phyloP scores from a whole-genome alignment of 2,888 invertebrate genomes.

The Ophonus ardosiacus region DNA sequence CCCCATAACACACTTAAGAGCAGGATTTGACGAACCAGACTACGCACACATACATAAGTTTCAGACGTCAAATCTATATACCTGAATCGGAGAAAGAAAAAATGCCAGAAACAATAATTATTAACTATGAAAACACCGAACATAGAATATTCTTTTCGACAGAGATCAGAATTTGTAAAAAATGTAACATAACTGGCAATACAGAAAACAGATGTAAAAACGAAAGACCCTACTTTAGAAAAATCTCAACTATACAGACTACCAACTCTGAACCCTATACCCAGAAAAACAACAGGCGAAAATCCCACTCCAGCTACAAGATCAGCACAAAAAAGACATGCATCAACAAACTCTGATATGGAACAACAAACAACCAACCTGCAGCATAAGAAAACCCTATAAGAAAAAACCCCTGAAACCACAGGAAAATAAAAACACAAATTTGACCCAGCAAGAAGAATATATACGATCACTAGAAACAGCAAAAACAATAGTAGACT shows the following conservation, averaged over 20 bases:
- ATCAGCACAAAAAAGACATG: background rate
- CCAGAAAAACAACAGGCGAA: too few relatives aligned
- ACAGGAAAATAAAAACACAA: background rate
- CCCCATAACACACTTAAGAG: slow-evolving; percentile 6
- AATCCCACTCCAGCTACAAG: background rate
- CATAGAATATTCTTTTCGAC: slow-evolving; percentile 10
- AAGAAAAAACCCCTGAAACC: background rate
- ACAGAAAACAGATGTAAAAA: slow-evolving; percentile 4
- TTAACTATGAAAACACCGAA: slow-evolving; percentile 20
- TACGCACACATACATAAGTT: slow-evolving; percentile 32
- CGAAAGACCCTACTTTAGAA: background rate
- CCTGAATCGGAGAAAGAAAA: slow-evolving; percentile 6
- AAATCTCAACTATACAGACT: background rate
- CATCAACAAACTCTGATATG: background rate
- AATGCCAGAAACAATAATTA: slow-evolving; percentile 3
- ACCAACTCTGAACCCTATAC: background rate
- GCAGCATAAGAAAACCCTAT: background rate
- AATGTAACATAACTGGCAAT: slow-evolving; percentile 5
- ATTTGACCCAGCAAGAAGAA: background rate
- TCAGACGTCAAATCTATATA: slow-evolving; percentile 20
- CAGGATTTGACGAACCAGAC: slow-evolving; percentile 20
- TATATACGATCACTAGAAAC: background rate
- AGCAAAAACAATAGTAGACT: background rate
- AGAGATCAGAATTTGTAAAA: slow-evolving; percentile 1
- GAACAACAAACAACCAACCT: background rate